phyloP scores from a whole-genome alignment of 2,113 vertebrate species.

The Philantomba maxwellii region DNA sequence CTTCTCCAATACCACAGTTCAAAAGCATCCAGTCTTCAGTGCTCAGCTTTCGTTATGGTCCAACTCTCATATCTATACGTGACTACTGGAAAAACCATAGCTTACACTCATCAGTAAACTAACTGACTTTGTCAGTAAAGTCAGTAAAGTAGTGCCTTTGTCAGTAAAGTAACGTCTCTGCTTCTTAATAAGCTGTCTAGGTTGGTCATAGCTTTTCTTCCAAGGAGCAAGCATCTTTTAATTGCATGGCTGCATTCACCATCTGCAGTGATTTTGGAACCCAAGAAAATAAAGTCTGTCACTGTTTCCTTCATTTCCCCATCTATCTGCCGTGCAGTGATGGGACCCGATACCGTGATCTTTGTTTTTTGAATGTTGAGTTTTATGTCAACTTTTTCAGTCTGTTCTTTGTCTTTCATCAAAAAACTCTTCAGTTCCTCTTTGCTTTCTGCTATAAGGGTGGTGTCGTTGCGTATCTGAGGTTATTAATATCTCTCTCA shows the following conservation, averaged over 20 bases:
- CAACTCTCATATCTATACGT: background rate
- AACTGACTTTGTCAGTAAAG: background rate
- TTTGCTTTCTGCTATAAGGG: background rate
- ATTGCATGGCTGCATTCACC: background rate
- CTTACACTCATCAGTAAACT: background rate
- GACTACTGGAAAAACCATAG: background rate
- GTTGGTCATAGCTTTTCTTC: background rate
- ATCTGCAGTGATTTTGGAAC: background rate
- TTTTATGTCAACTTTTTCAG: background rate
- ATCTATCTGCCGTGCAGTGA: background rate
- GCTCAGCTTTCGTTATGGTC: background rate
- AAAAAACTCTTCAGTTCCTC: background rate
- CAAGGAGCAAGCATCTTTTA: background rate
- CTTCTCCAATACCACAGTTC: background rate
- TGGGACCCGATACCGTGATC: background rate
- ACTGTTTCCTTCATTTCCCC: background rate
- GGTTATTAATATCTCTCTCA: background rate
- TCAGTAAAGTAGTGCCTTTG: background rate
- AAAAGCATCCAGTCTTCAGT: background rate
- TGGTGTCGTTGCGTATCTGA: background rate
- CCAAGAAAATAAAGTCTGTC: background rate
- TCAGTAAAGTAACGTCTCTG: background rate
- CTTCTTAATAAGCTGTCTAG: background rate
- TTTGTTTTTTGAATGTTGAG: background rate
- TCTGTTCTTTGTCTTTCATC: background rate